Conservation (phyloP, 2,797 vertebrate species). For the Coreius guichenoti region DNA sequence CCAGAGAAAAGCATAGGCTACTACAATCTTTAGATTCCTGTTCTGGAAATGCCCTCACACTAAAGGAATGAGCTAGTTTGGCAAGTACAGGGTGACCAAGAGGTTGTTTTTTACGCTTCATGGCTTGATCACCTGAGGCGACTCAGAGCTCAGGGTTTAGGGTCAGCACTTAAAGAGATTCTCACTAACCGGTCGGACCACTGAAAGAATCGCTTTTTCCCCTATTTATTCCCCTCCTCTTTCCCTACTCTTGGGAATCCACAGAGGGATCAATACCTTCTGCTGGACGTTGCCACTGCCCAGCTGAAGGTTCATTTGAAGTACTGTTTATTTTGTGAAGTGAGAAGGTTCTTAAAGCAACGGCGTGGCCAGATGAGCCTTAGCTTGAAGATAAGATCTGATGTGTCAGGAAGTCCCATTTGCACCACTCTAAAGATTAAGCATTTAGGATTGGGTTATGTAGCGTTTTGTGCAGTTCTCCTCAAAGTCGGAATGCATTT, state of each 20-base stretch:
- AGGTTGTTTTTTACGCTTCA: conserved; percentile 47
- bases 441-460: background rate
- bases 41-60: background rate
- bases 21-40: conserved; percentile 37
- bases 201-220: conserved; percentile 30
- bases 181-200: conserved; percentile 22
- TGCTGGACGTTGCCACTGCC: conserved; percentile 22
- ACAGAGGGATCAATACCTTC: conserved; percentile 55
- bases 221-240: conserved; percentile 39
- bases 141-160: conserved; percentile 27
- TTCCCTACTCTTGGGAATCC: conserved; percentile 41
- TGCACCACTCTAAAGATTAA: conserved; percentile 18
- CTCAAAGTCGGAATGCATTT: background rate
- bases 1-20: conserved; percentile 22
- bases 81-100: conserved; percentile 36
- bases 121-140: conserved; percentile 41
- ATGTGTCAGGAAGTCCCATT: conserved; percentile 22
- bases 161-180: conserved; percentile 37
- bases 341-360: conserved; percentile 39
- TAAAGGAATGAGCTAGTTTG: conserved; percentile 27
- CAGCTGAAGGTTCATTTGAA: conserved; percentile 35
- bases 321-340: conserved; percentile 47
- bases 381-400: conserved; percentile 16
- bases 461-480: background rate
- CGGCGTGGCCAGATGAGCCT: conserved; percentile 32